Base-by-base conservation (phyloP, 2,113 vertebrate species). In the Cryptomyrus ogoouensis region DNA sequence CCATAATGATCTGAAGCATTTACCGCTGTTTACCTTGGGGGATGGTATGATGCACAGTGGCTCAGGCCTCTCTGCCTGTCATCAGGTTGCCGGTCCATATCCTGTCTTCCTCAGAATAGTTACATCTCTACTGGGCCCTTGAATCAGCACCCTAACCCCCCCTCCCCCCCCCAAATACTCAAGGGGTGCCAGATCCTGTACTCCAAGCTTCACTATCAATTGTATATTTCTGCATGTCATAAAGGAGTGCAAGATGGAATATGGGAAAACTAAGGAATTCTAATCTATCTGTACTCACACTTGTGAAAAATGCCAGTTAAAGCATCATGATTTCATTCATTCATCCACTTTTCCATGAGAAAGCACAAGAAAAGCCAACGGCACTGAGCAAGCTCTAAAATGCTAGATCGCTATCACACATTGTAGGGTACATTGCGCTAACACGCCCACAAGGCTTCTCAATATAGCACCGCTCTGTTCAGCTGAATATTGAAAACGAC, bases 371-470 rank as follows among this genome's bases (percentile, higher is more conserved):
- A 42, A 39, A 42, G 31, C 15, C 12, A 35, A 42, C 74, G 0
- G 74, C 35, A 47, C 9, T 42, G 19, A 84, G 83, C 83, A 46
- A 21, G 83, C 44, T 84, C 9, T n/a, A 84, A 47, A 46, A 84
- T 44, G 21, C 83, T 84, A n/a, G 83, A 44, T 47, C 6, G 44
- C 44, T 46, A 47, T 84, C 83, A 84, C 83, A 84, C 83, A 42
- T 84, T 46, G 42, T 19, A 84, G 83, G 83, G 83, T 47, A 84
- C 83, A 84, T 84, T 84, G 83, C 83, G 83, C 83, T 84, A 84
- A 47, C 39, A 84, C 83, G 83, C 83, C 83, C 83, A 84, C 83
- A 84, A 84, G 19, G 24, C 44, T 47, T 44, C 83, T 84, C 7
- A 47, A 84, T 84, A 84, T 84, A 84, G 83, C 83, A 84, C 19